phyloP scores from a whole-genome alignment of 2,113 vertebrate species.

The Rhinolophus sinicus region DNA sequence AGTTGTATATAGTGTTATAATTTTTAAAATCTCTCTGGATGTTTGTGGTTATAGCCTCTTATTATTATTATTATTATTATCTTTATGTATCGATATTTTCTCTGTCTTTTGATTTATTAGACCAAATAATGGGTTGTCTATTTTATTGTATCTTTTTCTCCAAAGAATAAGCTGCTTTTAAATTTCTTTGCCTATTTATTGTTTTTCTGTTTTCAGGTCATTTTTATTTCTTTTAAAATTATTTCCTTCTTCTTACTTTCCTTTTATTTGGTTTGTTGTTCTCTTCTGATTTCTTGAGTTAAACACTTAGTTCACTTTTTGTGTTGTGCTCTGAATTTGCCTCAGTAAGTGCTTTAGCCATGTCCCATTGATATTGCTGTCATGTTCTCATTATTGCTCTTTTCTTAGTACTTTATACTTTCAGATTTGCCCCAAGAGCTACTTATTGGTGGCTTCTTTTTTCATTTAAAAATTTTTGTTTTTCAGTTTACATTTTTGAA shows the following conservation, averaged over 20 bases:
- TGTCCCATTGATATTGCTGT: not conserved
- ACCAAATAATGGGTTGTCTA: not conserved
- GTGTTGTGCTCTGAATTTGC: not conserved
- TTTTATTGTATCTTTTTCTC: not conserved
- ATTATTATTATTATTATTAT: not conserved
- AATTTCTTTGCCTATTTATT: not conserved
- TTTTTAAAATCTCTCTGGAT: not conserved
- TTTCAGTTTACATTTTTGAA: conserved; percentile 9
- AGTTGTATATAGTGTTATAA: not conserved
- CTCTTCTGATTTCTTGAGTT: not conserved
- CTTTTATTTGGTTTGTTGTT: not conserved
- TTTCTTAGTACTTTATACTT: not conserved
- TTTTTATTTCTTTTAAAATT: not conserved
- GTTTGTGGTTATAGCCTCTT: not conserved
- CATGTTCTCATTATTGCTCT: not conserved
- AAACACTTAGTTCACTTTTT: not conserved
- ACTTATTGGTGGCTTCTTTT: not conserved
- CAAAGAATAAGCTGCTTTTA: not conserved
- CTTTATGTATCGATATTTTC: not conserved
- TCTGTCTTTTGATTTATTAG: not conserved
- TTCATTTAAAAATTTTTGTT: not conserved
- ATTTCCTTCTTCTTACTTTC: not conserved
- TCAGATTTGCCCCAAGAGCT: not conserved
- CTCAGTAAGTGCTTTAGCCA: not conserved
- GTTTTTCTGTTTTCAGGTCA: not conserved